A percentile compares a stretch with the other conserved stretches of the same genome.
Evolutionary conservation across 1,140 invertebrate species (phyloP).

Genomic region (Caenorhabditis briggsae): DNA sequence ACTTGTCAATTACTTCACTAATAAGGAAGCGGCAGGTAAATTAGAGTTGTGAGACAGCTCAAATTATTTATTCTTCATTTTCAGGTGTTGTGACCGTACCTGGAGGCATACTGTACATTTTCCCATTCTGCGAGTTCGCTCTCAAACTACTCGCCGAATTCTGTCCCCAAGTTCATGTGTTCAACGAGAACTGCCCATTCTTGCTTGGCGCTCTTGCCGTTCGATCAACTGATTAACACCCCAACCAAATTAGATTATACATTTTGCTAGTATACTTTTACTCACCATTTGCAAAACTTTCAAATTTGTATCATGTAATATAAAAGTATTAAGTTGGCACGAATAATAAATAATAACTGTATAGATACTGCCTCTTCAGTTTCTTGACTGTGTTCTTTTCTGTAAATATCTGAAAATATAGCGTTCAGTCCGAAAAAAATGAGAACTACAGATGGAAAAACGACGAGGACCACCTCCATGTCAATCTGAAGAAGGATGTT

Average conservation of each 20-base stretch:
- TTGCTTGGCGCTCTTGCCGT: slow-evolving; percentile 55
- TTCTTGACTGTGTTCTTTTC: neutral
- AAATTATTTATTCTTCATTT: neutral
- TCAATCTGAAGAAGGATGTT: neutral
- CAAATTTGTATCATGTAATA: neutral
- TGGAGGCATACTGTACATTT: slow-evolving; percentile 63
- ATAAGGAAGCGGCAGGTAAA: slow-evolving; percentile 66
- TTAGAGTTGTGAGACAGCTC: neutral
- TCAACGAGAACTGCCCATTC: slow-evolving; percentile 58
- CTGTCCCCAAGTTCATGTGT: slow-evolving; percentile 50
- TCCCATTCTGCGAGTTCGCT: slow-evolving; percentile 66
- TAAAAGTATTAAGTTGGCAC: too few species aligned
- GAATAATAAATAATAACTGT: too few species aligned
- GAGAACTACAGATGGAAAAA: slow-evolving; percentile 12
- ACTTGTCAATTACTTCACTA: slow-evolving; percentile 62
- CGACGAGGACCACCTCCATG: slow-evolving; percentile 41
- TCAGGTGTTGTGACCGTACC: slow-evolving; percentile 61
- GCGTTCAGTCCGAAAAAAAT: too few species aligned
- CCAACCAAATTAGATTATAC: too few species aligned
- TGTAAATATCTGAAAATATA: neutral
- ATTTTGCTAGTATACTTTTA: too few species aligned
- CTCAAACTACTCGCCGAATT: slow-evolving; percentile 58
- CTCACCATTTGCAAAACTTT: too few species aligned
- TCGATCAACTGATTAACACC: neutral
- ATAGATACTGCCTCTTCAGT: neutral